Evolutionary conservation across 2,888 invertebrate species (phyloP), one percentile per base, ranked within the genome.

Genomic region (Chromoteleia sp.): DNA sequence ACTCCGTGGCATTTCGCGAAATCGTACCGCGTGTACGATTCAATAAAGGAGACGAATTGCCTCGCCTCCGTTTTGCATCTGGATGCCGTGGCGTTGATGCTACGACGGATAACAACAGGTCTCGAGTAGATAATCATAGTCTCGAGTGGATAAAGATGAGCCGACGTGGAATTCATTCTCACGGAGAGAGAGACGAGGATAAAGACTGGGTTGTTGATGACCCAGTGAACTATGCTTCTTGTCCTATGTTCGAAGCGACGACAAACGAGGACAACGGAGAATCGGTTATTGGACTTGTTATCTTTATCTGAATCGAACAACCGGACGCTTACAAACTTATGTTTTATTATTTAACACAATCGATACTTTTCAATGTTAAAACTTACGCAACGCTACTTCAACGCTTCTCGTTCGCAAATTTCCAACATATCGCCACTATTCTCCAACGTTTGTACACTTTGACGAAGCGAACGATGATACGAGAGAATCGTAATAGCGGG

Each of bases 161-260:
- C 17, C n/a, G 19, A 75, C 74, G 58, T 63, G 58, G 29, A 50
- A 52, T 58, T 50, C 67, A 75, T 75, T 67, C 67, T 75, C 75
- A 58, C 67, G 67, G n/a, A 43, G 17, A 30, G 36, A 19, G 33
- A 12, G 17, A n/a, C 6, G 36, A 67, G 36, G 36, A 68, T 59
- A 68, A n/a, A n/a, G n/a, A n/a, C n/a, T n/a, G n/a, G 52, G 59
- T 17, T 29, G 59, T 15, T 17, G 59, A 17, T 75, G 75, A 75
- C 75, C 61, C 17, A 73, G 29, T 54, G 73, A 73, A 63, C 73
- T 63, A 73, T 73, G 36, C 30, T 30, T 30, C 45, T 4, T 25
- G 15, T 5, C 8, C 15, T 1, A 7, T 5, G n/a, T 39, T 39
- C 10, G 2, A 12, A 39, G 14, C 39, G 14, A 39, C 12, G 39